Evolutionary conservation across 1,140 invertebrate genomes (phyloP).

Genomic region (Drosophila oshimai): DNA sequence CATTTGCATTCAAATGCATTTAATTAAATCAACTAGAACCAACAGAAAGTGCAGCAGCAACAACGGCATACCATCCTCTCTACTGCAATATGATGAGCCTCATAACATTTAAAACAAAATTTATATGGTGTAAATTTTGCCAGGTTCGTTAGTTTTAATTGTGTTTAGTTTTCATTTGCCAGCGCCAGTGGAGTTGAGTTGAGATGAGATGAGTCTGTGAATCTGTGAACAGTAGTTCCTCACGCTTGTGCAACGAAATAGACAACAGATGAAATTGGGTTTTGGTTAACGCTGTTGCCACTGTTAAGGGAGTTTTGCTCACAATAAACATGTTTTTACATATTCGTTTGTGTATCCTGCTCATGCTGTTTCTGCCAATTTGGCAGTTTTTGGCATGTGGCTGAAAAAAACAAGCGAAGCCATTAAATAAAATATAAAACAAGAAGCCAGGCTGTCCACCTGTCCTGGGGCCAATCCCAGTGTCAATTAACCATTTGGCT

Average conservation of each 20-base stretch:
- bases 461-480: conserved; percentile 55
- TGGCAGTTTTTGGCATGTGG: conserved; percentile 60
- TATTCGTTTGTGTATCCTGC: neutral
- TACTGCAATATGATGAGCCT: conserved; percentile 50
- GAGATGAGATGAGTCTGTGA: neutral
- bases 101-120: conserved; percentile 77
- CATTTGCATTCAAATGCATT: conserved; percentile 78
- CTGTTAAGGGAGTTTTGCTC: conserved; percentile 28
- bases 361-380: conserved; percentile 60
- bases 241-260: neutral
- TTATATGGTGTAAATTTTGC: conserved; percentile 77
- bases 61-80: neutral
- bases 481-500: conserved; percentile 72
- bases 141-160: conserved; percentile 77
- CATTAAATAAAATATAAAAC: conserved; percentile 63
- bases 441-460: conserved; percentile 4
- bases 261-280: neutral
- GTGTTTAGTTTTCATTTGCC: conserved; percentile 75
- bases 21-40: conserved; percentile 79
- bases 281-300: neutral
- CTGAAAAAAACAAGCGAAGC: conserved; percentile 47
- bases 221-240: no score
- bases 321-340: conserved; percentile 53
- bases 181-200: conserved; percentile 5
- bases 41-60: conserved; percentile 68